These are phyloP conservation scores for Tridacna gigas DNA, from an alignment of 2,888 invertebrate genomes.

Conservation along the genomic window DNA sequence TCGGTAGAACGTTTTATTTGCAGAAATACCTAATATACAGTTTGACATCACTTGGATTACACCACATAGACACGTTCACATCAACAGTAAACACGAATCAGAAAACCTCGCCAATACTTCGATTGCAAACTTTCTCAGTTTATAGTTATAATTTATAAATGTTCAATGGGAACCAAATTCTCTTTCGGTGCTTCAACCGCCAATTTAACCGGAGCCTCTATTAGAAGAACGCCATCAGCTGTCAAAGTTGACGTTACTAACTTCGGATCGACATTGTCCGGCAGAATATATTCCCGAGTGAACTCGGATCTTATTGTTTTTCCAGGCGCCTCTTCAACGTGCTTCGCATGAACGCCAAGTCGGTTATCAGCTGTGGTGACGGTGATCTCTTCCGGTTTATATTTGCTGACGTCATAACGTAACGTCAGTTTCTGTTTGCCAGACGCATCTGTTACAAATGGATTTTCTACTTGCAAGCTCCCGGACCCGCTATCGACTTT, in stretches of 20 bases:
- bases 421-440: conserved; percentile 26
- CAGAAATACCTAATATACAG: no score
- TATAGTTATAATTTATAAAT: neutral
- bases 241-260: conserved; percentile 24
- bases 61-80: no score
- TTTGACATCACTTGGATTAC: no score
- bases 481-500: conserved; percentile 12
- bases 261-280: conserved; percentile 24
- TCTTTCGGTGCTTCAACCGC: conserved; percentile 4
- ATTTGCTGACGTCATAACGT: conserved; percentile 27
- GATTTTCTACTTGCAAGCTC: conserved; percentile 5
- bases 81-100: no score
- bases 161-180: conserved; percentile 23
- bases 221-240: conserved; percentile 22
- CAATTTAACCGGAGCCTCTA: conserved; percentile 20
- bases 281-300: conserved; percentile 16
- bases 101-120: no score
- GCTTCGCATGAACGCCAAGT: conserved; percentile 23
- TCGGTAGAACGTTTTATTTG: no score
- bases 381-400: conserved; percentile 24
- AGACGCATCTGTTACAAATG: conserved; percentile 24
- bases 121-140: neutral
- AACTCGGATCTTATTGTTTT: conserved; percentile 13
- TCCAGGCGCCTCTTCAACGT: conserved; percentile 11
- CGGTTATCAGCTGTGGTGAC: conserved; percentile 7